phyloP scores from a whole-genome alignment of 2,888 invertebrate genomes.

The Chymomyza caudatula region DNA sequence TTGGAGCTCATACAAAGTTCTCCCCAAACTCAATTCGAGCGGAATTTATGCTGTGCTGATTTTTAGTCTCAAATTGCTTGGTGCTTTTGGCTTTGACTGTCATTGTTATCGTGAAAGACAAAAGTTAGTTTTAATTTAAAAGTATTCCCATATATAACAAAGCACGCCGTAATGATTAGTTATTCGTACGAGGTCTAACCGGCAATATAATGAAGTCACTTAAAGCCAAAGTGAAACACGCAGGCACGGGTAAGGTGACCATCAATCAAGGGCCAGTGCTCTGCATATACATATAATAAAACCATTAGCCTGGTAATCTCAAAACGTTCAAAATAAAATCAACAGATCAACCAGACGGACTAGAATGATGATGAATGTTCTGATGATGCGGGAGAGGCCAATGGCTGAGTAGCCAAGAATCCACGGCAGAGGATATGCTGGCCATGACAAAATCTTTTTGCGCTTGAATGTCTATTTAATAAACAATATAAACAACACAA shows the following conservation, averaged over 20 bases:
- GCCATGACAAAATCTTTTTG: conserved; percentile 59
- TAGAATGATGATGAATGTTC: conserved; percentile 65
- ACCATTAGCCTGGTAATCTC: conserved; percentile 68
- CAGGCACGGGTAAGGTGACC: conserved; percentile 16
- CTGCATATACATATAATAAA: conserved; percentile 61
- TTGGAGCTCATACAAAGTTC: conserved; percentile 7
- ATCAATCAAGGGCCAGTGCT: conserved; percentile 53
- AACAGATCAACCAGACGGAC: conserved; percentile 43
- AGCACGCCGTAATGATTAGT: too few species aligned
- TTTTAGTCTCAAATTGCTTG: conserved; percentile 42
- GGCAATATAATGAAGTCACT: conserved; percentile 60
- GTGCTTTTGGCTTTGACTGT: conserved; percentile 31
- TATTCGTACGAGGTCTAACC: too few species aligned
- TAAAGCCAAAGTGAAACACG: conserved; percentile 40
- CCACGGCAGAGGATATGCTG: conserved; percentile 26
- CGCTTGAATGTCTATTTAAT: conserved; percentile 65
- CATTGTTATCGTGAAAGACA: conserved; percentile 8
- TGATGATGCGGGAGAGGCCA: conserved; percentile 8
- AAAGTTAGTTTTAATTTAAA: conserved; percentile 42
- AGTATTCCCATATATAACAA: conserved; percentile 30
- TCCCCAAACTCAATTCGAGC: conserved; percentile 32
- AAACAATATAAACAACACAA: conserved; percentile 49
- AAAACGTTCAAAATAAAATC: conserved; percentile 66
- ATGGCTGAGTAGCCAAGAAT: neutral
- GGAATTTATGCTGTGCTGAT: conserved; percentile 34